Conservation (phyloP, 2,797 vertebrate species). For the Glyptemys insculpta region DNA sequence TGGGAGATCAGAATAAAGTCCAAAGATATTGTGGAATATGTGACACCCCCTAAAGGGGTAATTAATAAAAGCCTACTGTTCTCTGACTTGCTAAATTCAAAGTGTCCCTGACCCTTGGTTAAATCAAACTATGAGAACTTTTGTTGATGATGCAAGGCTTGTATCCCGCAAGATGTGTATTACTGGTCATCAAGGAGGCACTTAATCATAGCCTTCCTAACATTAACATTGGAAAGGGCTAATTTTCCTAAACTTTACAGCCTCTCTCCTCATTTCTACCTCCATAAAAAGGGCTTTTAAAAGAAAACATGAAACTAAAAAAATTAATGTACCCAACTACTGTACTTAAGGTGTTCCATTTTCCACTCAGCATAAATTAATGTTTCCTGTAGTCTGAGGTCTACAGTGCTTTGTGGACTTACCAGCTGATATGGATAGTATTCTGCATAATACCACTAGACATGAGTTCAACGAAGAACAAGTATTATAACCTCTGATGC, state of each 20-base stretch:
- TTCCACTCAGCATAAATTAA: not conserved
- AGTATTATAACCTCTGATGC: conserved; percentile 48
- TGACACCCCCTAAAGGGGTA: not conserved
- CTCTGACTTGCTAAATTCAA: not conserved
- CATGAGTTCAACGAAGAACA: conserved; percentile 6
- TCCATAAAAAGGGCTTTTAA: not conserved
- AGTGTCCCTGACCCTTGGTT: not conserved
- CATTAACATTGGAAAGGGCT: not conserved
- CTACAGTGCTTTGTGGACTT: not conserved
- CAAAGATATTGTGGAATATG: not conserved
- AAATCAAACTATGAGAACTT: not conserved
- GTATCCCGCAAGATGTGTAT: rapidly evolving
- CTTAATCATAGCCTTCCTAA: not conserved
- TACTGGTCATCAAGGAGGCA: not conserved
- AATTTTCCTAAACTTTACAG: not conserved
- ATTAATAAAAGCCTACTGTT: not conserved
- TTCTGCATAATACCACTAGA: conserved; percentile 23
- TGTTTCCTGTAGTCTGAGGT: not conserved
- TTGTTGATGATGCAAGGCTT: not conserved
- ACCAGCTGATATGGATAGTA: conserved; percentile 34
- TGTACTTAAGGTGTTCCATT: not conserved
- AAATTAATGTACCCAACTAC: not conserved
- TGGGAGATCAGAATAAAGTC: not conserved
- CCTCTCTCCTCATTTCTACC: not conserved
- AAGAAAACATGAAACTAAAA: not conserved